These are phyloP conservation scores for Zelleria hepariella DNA, from an alignment of 2,888 invertebrate genomes.

Conservation along the genomic window DNA sequence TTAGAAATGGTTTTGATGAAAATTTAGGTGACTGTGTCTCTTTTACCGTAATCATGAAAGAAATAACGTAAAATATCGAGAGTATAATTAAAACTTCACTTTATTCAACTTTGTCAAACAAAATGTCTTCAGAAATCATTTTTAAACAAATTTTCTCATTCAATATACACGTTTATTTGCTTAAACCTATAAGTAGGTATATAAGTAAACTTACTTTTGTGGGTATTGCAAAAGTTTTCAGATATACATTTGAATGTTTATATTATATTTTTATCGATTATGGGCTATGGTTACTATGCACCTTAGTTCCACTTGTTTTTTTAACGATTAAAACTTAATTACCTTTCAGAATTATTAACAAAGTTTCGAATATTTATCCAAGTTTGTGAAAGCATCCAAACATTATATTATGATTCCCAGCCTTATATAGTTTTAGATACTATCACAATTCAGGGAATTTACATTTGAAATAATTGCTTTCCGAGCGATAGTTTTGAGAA, in stretches of 20 bases:
- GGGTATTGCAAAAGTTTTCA: background rate
- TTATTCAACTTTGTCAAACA: conserved; percentile 13
- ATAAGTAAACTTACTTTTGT: background rate
- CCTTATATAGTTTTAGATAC: conserved; percentile 24
- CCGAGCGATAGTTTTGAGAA: conserved; percentile 4
- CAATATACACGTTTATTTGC: background rate
- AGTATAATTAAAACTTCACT: background rate
- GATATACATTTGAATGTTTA: background rate
- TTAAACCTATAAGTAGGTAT: background rate
- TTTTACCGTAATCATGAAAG: background rate
- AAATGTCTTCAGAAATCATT: conserved; percentile 8
- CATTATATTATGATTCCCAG: conserved; percentile 21
- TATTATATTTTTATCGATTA: too few species aligned
- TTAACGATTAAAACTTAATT: too few species aligned
- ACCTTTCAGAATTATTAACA: too few species aligned
- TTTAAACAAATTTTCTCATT: background rate
- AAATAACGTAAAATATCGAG: background rate
- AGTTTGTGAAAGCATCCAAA: conserved; percentile 20
- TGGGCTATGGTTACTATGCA: too few species aligned
- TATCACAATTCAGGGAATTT: conserved; percentile 12
- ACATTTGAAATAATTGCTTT: conserved; percentile 4
- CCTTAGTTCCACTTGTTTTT: too few species aligned
- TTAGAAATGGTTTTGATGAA: too few species aligned
- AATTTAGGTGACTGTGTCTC: too few species aligned
- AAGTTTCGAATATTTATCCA: too few species aligned